A percentile compares a stretch with the other conserved stretches of the same genome.
These are phyloP conservation scores for Harpagoxenus sublaevis DNA, from an alignment of 2,888 invertebrate genomes.

Conservation along the genomic window DNA sequence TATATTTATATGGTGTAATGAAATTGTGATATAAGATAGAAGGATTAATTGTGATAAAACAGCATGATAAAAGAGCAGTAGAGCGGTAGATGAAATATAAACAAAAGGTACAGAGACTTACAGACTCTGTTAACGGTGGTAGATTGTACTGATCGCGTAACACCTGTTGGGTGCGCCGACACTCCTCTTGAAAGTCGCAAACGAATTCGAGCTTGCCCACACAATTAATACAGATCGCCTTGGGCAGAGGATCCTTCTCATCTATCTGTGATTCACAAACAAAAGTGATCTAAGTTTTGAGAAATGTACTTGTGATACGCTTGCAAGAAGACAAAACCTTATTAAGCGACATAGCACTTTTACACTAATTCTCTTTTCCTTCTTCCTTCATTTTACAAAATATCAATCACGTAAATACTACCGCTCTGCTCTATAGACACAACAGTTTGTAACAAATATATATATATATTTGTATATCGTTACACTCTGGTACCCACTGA, in stretches of 20 bases:
- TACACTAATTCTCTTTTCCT: neutral
- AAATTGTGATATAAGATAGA: conserved; percentile 20
- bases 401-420: conserved; percentile 61
- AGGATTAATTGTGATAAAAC: conserved; percentile 37
- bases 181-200: conserved; percentile 86
- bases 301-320: conserved; percentile 48
- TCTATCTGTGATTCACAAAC: conserved; percentile 84
- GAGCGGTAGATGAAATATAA: conserved; percentile 73
- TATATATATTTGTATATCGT: neutral
- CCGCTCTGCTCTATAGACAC: conserved; percentile 78
- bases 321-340: conserved; percentile 33
- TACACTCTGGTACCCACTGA: conserved; percentile 64
- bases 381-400: neutral
- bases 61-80: conserved; percentile 72
- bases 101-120: conserved; percentile 78
- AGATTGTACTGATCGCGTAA: conserved; percentile 85
- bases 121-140: conserved; percentile 83
- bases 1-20: neutral
- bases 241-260: conserved; percentile 85
- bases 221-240: conserved; percentile 85
- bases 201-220: conserved; percentile 86
- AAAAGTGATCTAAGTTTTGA: conserved; percentile 74
- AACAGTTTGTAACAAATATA: conserved; percentile 22
- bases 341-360: conserved; percentile 30
- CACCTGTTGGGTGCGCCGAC: conserved; percentile 85